Evolutionary conservation across 2,797 vertebrate species (phyloP).

Genomic region (Mergus octosetaceus): DNA sequence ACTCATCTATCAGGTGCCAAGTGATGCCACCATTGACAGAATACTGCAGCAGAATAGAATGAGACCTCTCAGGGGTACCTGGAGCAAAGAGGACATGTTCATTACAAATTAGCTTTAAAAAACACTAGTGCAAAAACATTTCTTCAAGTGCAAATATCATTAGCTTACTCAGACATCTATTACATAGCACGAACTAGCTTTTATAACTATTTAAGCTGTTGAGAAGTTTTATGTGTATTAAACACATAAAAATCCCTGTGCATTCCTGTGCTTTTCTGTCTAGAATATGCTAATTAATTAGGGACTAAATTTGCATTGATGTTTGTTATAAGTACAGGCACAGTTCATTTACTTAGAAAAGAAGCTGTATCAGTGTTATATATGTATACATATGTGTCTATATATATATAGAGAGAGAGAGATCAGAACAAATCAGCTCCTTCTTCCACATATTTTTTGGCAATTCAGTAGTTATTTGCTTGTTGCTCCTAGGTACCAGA

Average conservation of each 20-base stretch:
- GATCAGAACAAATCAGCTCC: background rate
- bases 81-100: background rate
- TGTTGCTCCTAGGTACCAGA: background rate
- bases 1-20: constrained; percentile 96
- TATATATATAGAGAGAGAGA: background rate
- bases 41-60: constrained; percentile 94
- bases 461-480: background rate
- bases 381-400: background rate
- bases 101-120: background rate
- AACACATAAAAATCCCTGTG: background rate
- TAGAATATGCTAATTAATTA: background rate
- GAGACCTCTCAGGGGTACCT: constrained; percentile 94
- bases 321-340: background rate
- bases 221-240: background rate
- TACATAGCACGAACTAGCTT: background rate
- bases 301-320: background rate
- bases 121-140: background rate
- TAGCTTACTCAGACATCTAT: background rate
- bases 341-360: background rate
- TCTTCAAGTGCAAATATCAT: background rate
- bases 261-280: background rate
- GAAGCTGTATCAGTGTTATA: background rate
- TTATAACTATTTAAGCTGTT: background rate
- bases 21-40: constrained; percentile 95
- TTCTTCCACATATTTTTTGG: background rate